Percentiles rank a stretch among this genome's conserved stretches.
These are phyloP conservation scores for Pimpla rufipes DNA, from an alignment of 2,888 invertebrate genomes.

Conservation along the genomic window DNA sequence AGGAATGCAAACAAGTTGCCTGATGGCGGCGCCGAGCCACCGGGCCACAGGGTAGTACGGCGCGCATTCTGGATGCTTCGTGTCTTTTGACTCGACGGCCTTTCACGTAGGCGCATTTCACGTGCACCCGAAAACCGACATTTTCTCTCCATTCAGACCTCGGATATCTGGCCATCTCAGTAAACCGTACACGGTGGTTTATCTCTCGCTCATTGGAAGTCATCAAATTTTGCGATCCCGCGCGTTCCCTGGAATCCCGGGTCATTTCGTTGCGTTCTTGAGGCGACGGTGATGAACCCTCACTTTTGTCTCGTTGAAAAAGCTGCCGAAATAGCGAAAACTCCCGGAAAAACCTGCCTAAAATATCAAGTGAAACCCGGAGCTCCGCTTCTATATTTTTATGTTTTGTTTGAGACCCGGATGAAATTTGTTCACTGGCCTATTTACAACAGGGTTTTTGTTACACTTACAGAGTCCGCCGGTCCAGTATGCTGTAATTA, in stretches of 20 bases:
- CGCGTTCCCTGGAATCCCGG: background rate
- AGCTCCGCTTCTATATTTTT: too few relatives aligned
- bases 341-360: too few relatives aligned
- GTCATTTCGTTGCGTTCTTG: background rate
- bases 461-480: background rate
- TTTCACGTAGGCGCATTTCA: background rate
- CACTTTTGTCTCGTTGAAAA: too few relatives aligned
- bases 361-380: too few relatives aligned
- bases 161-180: background rate
- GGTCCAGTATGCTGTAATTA: background rate
- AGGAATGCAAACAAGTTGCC: conserved; percentile 69
- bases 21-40: conserved; percentile 58
- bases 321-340: too few relatives aligned
- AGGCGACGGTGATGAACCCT: background rate
- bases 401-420: too few relatives aligned
- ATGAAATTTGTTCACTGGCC: background rate
- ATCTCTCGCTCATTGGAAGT: conserved; percentile 5
- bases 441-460: background rate
- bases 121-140: conserved; percentile 7
- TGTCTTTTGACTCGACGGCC: conserved; percentile 25
- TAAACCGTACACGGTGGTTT: background rate
- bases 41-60: conserved; percentile 17
- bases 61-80: conserved; percentile 36
- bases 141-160: conserved; percentile 4
- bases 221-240: background rate